These are phyloP conservation scores for Meta bourneti DNA, from an alignment of 2,888 invertebrate species.

Conservation along the genomic window DNA sequence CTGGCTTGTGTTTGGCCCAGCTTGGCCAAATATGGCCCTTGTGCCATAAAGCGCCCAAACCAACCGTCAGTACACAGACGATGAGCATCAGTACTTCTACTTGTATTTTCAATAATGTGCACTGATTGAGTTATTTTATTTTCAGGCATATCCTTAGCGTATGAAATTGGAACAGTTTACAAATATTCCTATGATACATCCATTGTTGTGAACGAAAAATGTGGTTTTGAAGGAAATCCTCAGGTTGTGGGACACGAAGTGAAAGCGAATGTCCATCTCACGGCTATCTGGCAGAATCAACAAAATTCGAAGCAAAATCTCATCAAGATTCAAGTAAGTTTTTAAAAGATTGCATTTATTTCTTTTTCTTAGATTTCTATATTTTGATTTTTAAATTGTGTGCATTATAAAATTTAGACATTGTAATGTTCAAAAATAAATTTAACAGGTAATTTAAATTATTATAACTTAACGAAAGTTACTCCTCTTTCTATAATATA, in stretches of 20 bases:
- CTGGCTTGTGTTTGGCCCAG: no score
- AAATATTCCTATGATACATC: constrained; percentile 60
- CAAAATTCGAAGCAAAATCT: constrained; percentile 35
- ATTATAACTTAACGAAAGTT: no score
- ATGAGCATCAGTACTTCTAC: no score
- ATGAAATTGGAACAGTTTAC: constrained; percentile 36
- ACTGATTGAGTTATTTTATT: neutral
- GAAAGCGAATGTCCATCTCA: constrained; percentile 33
- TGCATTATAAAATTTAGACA: neutral
- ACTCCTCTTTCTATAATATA: no score
- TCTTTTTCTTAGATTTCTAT: neutral
- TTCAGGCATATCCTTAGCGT: constrained; percentile 26
- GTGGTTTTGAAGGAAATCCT: neutral
- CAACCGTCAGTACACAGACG: no score
- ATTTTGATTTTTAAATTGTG: neutral
- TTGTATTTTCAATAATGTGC: no score
- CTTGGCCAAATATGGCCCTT: no score
- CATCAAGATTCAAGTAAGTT: constrained; percentile 56
- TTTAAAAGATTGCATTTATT: neutral
- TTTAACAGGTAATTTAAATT: no score
- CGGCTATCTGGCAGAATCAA: constrained; percentile 45
- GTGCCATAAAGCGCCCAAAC: no score
- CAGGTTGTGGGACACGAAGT: constrained; percentile 36
- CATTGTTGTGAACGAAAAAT: constrained; percentile 46
- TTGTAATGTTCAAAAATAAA: no score